A percentile compares a stretch with the other conserved stretches of the same genome.
These are phyloP conservation scores for Uropetala carovei DNA, from an alignment of 2,888 invertebrate species.

Conservation along the genomic window DNA sequence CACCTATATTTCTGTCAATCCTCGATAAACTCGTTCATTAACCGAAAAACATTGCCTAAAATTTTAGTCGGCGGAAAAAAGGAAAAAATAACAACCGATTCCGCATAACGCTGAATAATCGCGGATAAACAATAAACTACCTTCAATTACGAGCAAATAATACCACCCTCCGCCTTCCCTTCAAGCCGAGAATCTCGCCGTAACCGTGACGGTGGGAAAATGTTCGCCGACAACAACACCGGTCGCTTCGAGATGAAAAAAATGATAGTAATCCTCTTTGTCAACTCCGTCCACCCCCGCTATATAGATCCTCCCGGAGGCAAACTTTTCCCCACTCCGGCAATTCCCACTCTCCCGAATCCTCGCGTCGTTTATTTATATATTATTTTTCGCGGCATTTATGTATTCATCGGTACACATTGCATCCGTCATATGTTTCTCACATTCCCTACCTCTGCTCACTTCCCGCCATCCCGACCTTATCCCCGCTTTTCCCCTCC, in stretches of 20 bases:
- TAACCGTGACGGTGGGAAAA: neutral
- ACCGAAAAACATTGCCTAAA: too few species aligned
- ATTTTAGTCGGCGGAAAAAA: too few species aligned
- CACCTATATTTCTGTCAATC: too few species aligned
- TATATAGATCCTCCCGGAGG: neutral
- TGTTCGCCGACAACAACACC: neutral
- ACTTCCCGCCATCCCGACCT: neutral
- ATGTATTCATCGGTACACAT: constrained; percentile 37
- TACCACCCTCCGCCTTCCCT: neutral
- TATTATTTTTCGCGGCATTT: neutral
- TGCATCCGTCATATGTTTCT: constrained; percentile 33
- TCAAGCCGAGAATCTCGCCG: neutral
- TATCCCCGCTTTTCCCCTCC: neutral
- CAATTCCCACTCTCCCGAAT: constrained; percentile 6
- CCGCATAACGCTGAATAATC: constrained; percentile 18
- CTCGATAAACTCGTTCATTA: too few species aligned
- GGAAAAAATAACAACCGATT: too few species aligned
- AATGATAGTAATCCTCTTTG: neutral
- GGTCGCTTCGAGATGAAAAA: neutral
- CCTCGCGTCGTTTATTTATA: neutral
- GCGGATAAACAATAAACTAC: neutral
- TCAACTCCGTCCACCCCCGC: neutral
- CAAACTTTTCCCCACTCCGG: neutral
- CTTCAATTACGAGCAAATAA: constrained; percentile 13
- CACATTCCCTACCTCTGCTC: neutral